These are phyloP conservation scores for Corythornis madagascariensis DNA, from an alignment of 2,113 vertebrate species.

Conservation along the genomic window DNA sequence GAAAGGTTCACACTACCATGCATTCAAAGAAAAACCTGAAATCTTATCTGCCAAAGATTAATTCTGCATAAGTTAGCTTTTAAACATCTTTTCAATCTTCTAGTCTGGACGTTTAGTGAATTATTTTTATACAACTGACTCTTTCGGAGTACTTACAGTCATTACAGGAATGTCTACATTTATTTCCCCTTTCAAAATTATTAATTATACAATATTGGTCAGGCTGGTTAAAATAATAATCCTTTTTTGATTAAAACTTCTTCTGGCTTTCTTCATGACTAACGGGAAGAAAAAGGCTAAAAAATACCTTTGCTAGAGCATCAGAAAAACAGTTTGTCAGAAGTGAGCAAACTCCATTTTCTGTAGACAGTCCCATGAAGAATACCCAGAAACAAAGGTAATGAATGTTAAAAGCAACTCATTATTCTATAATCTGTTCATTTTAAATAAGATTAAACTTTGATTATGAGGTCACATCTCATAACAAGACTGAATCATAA, in stretches of 20 bases:
- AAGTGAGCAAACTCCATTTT: constrained; percentile 6
- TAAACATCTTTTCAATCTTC: constrained; percentile 23
- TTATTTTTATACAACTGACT: constrained; percentile 47
- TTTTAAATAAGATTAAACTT: background rate
- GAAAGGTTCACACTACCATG: background rate
- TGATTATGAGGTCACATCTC: background rate
- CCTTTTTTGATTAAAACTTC: background rate
- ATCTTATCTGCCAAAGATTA: background rate
- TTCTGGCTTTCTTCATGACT: background rate
- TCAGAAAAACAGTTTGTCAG: background rate
- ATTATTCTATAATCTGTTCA: background rate
- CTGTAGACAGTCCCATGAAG: background rate
- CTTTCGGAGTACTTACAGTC: constrained; percentile 61
- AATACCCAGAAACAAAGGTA: background rate
- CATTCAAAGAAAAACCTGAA: constrained; percentile 34
- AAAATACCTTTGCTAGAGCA: constrained; percentile 2
- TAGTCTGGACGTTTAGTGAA: background rate
- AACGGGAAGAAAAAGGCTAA: background rate
- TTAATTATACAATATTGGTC: constrained; percentile 50
- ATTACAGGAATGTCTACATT: constrained; percentile 56
- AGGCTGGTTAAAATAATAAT: constrained; percentile 9
- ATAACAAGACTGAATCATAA: background rate
- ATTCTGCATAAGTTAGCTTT: background rate
- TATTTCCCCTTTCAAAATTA: constrained; percentile 68
- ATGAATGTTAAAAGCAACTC: background rate